Percentiles rank a stretch among this genome's conserved stretches.
Conservation (phyloP, 53 echinoderm and acorn worm species). For the Zoroaster sp. region DNA sequence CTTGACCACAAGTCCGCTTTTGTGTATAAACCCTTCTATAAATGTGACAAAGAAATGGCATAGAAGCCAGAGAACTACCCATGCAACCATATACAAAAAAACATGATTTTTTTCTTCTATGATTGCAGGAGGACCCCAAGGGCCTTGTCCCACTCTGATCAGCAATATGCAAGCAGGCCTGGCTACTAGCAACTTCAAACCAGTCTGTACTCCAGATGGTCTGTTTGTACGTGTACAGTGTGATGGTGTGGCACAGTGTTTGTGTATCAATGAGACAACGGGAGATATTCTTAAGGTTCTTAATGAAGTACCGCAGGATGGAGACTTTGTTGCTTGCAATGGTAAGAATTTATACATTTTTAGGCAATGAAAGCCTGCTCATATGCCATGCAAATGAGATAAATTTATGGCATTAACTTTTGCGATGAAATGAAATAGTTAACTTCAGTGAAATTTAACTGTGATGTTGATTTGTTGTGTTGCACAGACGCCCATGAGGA, state of each 20-base stretch:
- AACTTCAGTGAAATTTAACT: no score
- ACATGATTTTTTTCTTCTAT: no score
- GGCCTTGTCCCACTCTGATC: slow-evolving; percentile 44
- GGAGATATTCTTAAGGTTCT: slow-evolving; percentile 63
- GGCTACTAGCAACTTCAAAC: slow-evolving; percentile 48
- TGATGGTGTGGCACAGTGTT: slow-evolving; percentile 61
- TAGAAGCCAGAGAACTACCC: no score
- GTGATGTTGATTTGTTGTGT: no score
- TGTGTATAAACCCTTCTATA: no score
- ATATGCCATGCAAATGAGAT: no score
- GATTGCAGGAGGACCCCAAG: slow-evolving; percentile 17
- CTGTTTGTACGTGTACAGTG: slow-evolving; percentile 75
- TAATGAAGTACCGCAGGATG: slow-evolving; percentile 50
- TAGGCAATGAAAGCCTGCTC: no score
- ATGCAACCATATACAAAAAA: no score
- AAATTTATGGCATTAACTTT: no score
- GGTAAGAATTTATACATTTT: slow-evolving; percentile 15
- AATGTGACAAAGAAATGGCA: no score
- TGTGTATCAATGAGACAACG: slow-evolving; percentile 73
- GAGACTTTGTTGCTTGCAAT: slow-evolving; percentile 37
- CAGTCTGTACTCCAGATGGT: slow-evolving; percentile 75
- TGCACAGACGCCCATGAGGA: slow-evolving; percentile 51
- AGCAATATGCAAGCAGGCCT: slow-evolving; percentile 1
- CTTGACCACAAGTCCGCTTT: no score
- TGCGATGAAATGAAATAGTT: no score